Conservation (phyloP, 2,888 invertebrate species). For the Apocheima hispidaria region DNA sequence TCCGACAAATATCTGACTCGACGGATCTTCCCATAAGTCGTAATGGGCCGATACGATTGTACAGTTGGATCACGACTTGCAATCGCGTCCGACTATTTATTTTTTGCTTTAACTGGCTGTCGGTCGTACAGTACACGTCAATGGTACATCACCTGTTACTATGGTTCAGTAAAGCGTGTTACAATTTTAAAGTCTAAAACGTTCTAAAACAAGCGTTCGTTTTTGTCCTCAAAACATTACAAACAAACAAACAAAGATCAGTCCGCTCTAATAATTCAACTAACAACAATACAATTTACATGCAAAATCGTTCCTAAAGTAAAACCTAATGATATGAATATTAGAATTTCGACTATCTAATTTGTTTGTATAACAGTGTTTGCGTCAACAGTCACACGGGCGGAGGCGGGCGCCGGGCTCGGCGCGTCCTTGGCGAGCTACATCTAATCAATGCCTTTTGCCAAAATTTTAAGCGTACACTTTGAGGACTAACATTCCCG, state of each 20-base stretch:
- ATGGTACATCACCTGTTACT: conserved; percentile 69
- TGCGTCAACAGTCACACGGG: conserved; percentile 54
- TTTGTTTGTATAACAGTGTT: conserved; percentile 65
- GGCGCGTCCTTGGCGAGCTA: conserved; percentile 52
- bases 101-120: conserved; percentile 79
- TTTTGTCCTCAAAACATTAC: conserved; percentile 51
- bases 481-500: conserved; percentile 60
- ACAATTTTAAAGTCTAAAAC: conserved; percentile 67
- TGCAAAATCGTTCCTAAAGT: conserved; percentile 79
- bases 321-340: conserved; percentile 86
- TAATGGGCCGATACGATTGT: no score
- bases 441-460: conserved; percentile 57
- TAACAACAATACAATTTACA: conserved; percentile 64
- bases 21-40: no score
- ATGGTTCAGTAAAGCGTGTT: conserved; percentile 75
- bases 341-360: conserved; percentile 84
- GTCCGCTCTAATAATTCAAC: conserved; percentile 69
- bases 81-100: no score
- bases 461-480: conserved; percentile 66
- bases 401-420: conserved; percentile 56
- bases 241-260: conserved; percentile 73
- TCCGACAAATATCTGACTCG: no score
- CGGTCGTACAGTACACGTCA: conserved; percentile 61
- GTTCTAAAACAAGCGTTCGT: conserved; percentile 54
- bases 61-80: no score